Percentiles rank a stretch among this genome's conserved stretches.
These are phyloP conservation scores for Tupiocoris notatus DNA, from an alignment of 2,888 invertebrate genomes.

Conservation along the genomic window DNA sequence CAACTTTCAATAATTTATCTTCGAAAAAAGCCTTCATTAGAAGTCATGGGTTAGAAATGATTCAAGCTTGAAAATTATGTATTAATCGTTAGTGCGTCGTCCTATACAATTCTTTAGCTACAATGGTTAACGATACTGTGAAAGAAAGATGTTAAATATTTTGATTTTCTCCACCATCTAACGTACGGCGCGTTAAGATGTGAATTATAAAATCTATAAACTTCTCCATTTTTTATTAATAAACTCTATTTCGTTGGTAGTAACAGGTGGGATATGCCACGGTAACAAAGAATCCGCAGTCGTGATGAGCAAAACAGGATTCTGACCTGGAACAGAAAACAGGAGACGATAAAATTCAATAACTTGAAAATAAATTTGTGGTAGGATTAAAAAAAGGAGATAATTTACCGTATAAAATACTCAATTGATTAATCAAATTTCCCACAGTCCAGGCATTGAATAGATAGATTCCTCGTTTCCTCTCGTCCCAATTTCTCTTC, in stretches of 20 bases:
- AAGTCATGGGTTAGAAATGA: no score
- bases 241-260: neutral
- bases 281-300: neutral
- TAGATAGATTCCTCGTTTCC: no score
- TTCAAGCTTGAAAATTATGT: no score
- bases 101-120: constrained; percentile 15
- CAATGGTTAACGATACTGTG: neutral
- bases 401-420: no score
- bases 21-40: no score
- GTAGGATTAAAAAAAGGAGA: no score
- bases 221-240: neutral
- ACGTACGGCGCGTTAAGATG: neutral
- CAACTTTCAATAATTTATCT: no score
- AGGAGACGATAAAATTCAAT: no score
- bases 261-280: neutral
- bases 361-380: no score
- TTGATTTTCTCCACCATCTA: neutral
- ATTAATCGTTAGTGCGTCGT: constrained; percentile 4
- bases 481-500: no score
- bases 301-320: neutral
- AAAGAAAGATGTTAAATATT: neutral
- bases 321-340: neutral
- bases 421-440: no score
- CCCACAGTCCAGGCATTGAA: no score
- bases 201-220: neutral